Evolutionary conservation across 2,888 invertebrate genomes (phyloP).

Genomic region (Bugula neritina): DNA sequence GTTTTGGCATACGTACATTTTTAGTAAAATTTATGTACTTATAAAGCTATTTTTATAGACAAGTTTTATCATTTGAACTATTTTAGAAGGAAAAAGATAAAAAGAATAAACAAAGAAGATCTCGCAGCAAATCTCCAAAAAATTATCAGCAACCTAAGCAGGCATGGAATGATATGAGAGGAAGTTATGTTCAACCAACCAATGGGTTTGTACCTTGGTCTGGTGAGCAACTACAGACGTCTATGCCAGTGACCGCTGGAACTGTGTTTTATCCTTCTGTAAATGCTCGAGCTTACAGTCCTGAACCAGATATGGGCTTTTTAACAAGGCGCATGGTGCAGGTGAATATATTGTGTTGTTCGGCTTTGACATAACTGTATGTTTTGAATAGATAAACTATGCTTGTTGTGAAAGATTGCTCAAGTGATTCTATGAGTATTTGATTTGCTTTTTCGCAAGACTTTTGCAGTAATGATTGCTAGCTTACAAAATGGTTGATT

Average conservation of each 20-base stretch:
- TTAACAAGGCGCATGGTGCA: conserved; percentile 50
- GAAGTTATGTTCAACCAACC: background rate
- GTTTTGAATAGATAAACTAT: too few relatives aligned
- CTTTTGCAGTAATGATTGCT: too few relatives aligned
- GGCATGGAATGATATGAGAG: background rate
- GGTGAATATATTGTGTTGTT: too few relatives aligned
- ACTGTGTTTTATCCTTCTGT: conserved; percentile 19
- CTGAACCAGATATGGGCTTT: conserved; percentile 37
- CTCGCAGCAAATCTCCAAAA: conserved; percentile 18
- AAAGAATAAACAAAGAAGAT: conserved; percentile 24
- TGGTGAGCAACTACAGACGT: background rate
- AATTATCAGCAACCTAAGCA: background rate
- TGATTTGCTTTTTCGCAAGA: too few relatives aligned
- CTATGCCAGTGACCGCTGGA: conserved; percentile 5
- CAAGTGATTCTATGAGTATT: too few relatives aligned
- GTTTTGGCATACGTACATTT: too few relatives aligned
- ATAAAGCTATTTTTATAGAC: too few relatives aligned
- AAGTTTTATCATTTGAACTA: too few relatives aligned
- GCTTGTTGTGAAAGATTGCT: too few relatives aligned
- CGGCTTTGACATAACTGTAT: too few relatives aligned
- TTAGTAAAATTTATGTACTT: too few relatives aligned
- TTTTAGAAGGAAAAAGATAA: conserved; percentile 27
- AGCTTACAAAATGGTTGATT: too few relatives aligned
- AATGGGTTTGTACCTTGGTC: conserved; percentile 14
- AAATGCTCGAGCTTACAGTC: conserved; percentile 23